Evolutionary conservation across 2,113 vertebrate species (phyloP).

Genomic region (Neomonachus schauinslandi): DNA sequence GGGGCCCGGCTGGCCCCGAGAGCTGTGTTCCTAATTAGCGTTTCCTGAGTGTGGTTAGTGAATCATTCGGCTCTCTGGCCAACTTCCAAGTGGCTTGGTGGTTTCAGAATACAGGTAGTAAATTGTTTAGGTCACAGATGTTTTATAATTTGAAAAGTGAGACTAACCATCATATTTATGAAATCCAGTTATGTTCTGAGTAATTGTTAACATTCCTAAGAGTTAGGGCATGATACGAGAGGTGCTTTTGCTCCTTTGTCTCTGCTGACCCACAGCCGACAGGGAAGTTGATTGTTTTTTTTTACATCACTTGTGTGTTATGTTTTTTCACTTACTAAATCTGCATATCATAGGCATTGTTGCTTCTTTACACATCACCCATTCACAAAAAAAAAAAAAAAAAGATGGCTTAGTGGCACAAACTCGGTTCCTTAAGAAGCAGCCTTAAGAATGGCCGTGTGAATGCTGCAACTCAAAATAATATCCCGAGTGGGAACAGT

Average conservation of each 20-base stretch:
- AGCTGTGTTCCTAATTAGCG: fast-evolving
- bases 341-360: not conserved
- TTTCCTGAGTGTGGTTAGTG: not conserved
- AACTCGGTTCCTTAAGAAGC: not conserved
- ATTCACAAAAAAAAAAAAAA: not conserved
- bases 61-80: not conserved
- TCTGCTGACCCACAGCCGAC: not conserved
- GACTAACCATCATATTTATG: not conserved
- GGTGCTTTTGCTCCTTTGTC: fast-evolving
- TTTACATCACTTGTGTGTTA: not conserved
- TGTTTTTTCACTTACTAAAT: not conserved
- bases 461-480: not conserved
- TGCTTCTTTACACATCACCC: not conserved
- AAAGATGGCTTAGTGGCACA: not conserved
- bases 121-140: fast-evolving
- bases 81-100: not conserved
- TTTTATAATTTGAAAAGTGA: not conserved
- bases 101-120: not conserved
- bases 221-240: not conserved
- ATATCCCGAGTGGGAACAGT: not conserved
- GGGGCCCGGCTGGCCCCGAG: not conserved
- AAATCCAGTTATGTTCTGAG: too few species aligned
- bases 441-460: fast-evolving
- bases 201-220: too few species aligned
- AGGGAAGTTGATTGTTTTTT: not conserved